Evolutionary conservation across 30 jellyfish, hydroid and myxozoan genomes (phyloP).

Genomic region (Aurelia coerulea): DNA sequence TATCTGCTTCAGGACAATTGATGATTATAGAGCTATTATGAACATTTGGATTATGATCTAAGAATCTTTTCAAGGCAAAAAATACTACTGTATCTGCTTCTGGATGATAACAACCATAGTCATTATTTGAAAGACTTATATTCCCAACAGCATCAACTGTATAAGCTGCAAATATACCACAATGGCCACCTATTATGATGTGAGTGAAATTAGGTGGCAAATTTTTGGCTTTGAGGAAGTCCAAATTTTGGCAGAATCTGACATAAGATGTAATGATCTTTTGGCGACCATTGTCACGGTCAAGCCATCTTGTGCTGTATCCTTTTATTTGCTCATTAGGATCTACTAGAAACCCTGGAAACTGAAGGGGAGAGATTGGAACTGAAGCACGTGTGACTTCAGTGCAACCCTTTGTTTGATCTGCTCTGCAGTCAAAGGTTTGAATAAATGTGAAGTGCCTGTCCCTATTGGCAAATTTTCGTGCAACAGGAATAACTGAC

Average conservation of each 20-base stretch:
- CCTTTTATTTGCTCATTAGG: conserved; percentile 19
- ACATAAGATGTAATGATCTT: conserved; percentile 16
- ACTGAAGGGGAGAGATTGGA: conserved; percentile 34
- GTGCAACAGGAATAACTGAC: neutral
- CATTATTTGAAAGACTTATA: neutral
- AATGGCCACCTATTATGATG: conserved; percentile 16
- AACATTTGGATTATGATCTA: no score
- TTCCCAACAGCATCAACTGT: conserved; percentile 19
- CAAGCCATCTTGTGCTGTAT: conserved; percentile 29
- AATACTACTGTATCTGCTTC: conserved; percentile 29
- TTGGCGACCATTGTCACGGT: neutral
- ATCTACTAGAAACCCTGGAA: conserved; percentile 19
- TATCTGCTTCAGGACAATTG: neutral
- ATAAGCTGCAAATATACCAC: conserved; percentile 19
- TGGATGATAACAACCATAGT: conserved; percentile 24
- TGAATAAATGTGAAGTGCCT: no score
- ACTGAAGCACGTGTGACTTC: conserved; percentile 41
- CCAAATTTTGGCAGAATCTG: conserved; percentile 15
- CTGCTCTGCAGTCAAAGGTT: conserved; percentile 34
- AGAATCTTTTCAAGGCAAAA: no score
- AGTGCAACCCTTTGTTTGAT: conserved; percentile 34
- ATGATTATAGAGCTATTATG: no score
- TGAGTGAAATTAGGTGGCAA: conserved; percentile 21
- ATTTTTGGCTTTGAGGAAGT: neutral
- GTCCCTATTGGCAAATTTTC: no score